Base-by-base conservation (phyloP, 2,888 invertebrate species). In the Quadroppia sp. region DNA sequence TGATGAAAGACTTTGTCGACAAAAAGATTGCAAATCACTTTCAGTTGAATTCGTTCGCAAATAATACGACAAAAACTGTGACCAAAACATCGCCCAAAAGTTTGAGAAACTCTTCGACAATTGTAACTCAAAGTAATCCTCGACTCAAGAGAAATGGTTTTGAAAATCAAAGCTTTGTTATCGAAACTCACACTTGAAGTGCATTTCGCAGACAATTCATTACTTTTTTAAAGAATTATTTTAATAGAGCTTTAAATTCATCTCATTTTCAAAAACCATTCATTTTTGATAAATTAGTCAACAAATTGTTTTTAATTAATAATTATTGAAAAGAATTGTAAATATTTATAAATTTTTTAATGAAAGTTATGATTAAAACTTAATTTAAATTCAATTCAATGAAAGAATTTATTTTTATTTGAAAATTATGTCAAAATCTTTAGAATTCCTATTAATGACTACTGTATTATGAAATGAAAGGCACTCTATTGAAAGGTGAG, bases 21-120 rank as follows among this genome's bases (percentile, higher is more conserved):
- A 73, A 76, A 48, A 71, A 70, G 20, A 76, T 76, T 50, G 76
- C 76, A 7, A 74, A 76, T 72, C 76, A 75, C 40, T 76, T 76
- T 56, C 67, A 76, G n/a, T 36, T 76, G 1, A 74, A 72, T 36
- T 40, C 69, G 48, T 50, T 45, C n/a, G 70, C 73, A 23, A 56
- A 53, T 48, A 48, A 67, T 40, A 45, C 64, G 25, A 36, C 32
- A n/a, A 25, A 20, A n/a, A 70, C 2, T 17, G 9, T 7, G 4
- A 9, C 71, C 53, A 56, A 40, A 59, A 70, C 20, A n/a, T 23
- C 36, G 28, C 74, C 74, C n/a, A 74, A 74, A 32, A 74, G 74
- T 74, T 25, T 74, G 7, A 50, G 74, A 25, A 74, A 74, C 45
- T 74, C 74, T 13, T 70, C 70, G 13, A 70, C 71, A n/a, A n/a